Base-by-base conservation (phyloP, 2,888 invertebrate genomes). In the Thumatha senex region DNA sequence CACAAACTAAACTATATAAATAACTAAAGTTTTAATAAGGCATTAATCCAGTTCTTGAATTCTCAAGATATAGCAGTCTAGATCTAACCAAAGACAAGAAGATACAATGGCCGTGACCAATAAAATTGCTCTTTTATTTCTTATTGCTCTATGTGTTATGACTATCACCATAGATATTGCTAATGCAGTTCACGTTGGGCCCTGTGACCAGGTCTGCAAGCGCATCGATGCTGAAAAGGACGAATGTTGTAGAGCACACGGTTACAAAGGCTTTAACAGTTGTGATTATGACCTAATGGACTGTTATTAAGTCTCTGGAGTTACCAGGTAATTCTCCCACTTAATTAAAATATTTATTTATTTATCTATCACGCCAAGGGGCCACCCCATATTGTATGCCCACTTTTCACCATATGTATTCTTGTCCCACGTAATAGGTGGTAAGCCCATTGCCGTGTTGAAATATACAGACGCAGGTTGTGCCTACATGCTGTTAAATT, bases 191-290 rank as follows among this genome's bases (percentile, higher is more conserved):
- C 24, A 38, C 11, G 54, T 59, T 10, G 41, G 41, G 3, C 58
- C 58, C 36, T 59, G 58, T 24, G 54, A 59, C 41, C 45, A 59
- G 48, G 58, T 59, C 43, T 59, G 58, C 53, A 36, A 12, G 7
- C 46, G 58, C 18, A 53, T 30, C 24, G 14, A 29, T 7, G 40
- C 58, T 10, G 58, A 58, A n/a, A 52, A 36, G 40, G 12, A 50
- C 34, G 53, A 58, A 39, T 58, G 58, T 41, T 58, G 58, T 47
- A 47, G 53, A 14, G 56, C 58, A 35, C 56, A 59, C 12, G 56
- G 48, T 0, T 13, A 48, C 48, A 15, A 14, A 3, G 48, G 48
- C 7, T 38, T 30, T 4, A n/a, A 18, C 10, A 39, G 11, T 14
- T 48, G 48, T 39, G 0, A 9, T 9, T 3, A 3, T 2, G 38